Evolutionary conservation across 2,888 invertebrate species (phyloP), one percentile per base, ranked within the genome.

Genomic region (Frankliniella fusca): DNA sequence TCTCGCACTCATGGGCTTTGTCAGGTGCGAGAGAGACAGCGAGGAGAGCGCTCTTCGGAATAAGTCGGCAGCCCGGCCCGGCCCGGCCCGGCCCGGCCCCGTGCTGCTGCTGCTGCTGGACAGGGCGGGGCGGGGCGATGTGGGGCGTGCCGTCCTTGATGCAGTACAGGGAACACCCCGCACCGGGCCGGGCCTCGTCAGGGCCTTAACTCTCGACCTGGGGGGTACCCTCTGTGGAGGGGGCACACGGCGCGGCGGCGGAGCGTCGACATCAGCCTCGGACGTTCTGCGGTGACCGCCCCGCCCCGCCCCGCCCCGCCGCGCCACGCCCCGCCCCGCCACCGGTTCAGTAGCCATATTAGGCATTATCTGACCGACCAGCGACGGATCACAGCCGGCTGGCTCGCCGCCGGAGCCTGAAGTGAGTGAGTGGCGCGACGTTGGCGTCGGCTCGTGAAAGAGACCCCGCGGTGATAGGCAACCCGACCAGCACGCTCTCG

Each of bases 291-390:
- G 20, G 20, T n/a, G 65, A 3, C 65, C 20, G 18, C 65, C 65
- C n/a, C 65, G 65, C n/a, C 65, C 65, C n/a, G 65, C 20, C n/a
- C 54, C n/a, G 70, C 20, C 65, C 65, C 65, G 65, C 65, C 65
- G 20, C 65, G 70, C 70, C 70, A n/a, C 11, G 65, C 65, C 23
- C 12, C 65, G 65, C 61, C 61, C 61, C 70, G 70, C 70, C 70
- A 76, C 70, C 70, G 70, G 27, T 11, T 76, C 70, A 76, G 70
- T 76, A 76, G 70, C 70, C 70, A 76, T 76, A 76, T 76, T 76
- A 76, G 70, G 70, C 70, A 76, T 76, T 76, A 76, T 76, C 70
- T 76, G 70, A 10, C 23, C 11, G 70, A 15, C 61, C 61, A 61
- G 61, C 61, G 18, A 38, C 38, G 38, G 38, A 38, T 38, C 38